Percentiles rank a stretch among this genome's conserved stretches.
phyloP scores from a whole-genome alignment of 1,140 invertebrate species.

The Anthonomus grandis region DNA sequence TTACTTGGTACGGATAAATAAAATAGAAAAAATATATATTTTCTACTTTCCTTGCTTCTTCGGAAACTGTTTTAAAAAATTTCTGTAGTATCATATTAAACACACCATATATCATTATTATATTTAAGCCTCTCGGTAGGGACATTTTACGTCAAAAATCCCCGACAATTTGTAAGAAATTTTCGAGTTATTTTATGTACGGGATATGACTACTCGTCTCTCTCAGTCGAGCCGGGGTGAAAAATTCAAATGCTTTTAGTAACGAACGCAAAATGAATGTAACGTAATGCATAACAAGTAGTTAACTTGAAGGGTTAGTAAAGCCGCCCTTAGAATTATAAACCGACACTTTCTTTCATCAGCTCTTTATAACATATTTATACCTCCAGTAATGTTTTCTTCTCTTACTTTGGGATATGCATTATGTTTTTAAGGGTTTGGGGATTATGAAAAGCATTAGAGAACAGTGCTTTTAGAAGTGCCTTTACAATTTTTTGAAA shows the following conservation, averaged over 20 bases:
- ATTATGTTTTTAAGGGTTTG: no score
- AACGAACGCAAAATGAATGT: conserved; percentile 46
- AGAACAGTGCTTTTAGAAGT: no score
- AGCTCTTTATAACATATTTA: conserved; percentile 26
- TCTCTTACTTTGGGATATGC: no score
- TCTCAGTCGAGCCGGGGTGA: conserved; percentile 36
- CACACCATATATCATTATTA: conserved; percentile 25
- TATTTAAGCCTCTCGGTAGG: conserved; percentile 13
- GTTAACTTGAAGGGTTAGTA: conserved; percentile 46
- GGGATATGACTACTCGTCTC: conserved; percentile 39
- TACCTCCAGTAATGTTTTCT: conserved; percentile 6
- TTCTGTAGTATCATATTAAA: conserved; percentile 11
- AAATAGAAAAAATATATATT: no score
- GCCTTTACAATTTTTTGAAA: no score
- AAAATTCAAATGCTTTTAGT: conserved; percentile 46
- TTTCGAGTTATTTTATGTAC: conserved; percentile 37
- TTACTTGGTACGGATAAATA: no score
- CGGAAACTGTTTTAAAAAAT: no score
- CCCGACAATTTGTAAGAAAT: conserved; percentile 28
- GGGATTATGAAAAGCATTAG: no score
- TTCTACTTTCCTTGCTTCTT: no score
- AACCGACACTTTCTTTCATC: conserved; percentile 38
- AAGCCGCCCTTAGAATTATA: conserved; percentile 44
- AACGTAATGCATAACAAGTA: conserved; percentile 49
- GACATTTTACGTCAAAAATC: conserved; percentile 21